Evolutionary conservation across 2,888 invertebrate genomes (phyloP), one percentile per base, ranked within the genome.

Genomic region (Leptothorax acervorum): DNA sequence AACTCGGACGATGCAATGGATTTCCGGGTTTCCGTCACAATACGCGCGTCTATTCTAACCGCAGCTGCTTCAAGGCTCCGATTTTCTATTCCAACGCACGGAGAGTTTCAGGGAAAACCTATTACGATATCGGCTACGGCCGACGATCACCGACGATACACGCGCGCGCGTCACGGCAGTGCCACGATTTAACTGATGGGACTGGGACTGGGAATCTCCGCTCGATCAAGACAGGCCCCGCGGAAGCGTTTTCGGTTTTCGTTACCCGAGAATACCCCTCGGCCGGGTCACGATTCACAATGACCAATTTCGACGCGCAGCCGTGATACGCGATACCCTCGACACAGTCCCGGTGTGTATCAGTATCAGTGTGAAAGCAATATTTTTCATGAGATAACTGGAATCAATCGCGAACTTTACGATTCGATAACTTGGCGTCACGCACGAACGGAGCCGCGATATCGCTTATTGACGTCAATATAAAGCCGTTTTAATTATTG

Each of bases 41-140:
- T 70, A 45, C 71, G 23, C 45, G 45, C 23, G 12, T 71, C 79
- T 79, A 79, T 71, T 79, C 79, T 12, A 23, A 35, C 79, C 57
- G 57, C 57, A 12, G 18, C 12, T 8, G n/a, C 35, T 5, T 71
- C 79, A 79, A 71, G 71, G 79, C 12, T 79, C 8, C 79, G 23
- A 45, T 57, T 12, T 23, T 45, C 71, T 79, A 35, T 60, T 81
- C 42, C 48, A 60, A 57, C 48, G 73, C 73, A 60, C 48, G 18
- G 9, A 23, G 18, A n/a, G 15, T 31, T 71, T 11, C 18, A 11
- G 28, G 78, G 39, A 42, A 42, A 9, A 9, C 11, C 9, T 42
- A 42, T 42, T 35, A 35, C 35, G 35, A 35, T 35, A 35, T 35
- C 35, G 35, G 6, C 35, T 35, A 35, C 6, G 0, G 35, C 35